These are phyloP conservation scores for Natrix natrix DNA, from an alignment of 2,797 vertebrate species.

Conservation along the genomic window DNA sequence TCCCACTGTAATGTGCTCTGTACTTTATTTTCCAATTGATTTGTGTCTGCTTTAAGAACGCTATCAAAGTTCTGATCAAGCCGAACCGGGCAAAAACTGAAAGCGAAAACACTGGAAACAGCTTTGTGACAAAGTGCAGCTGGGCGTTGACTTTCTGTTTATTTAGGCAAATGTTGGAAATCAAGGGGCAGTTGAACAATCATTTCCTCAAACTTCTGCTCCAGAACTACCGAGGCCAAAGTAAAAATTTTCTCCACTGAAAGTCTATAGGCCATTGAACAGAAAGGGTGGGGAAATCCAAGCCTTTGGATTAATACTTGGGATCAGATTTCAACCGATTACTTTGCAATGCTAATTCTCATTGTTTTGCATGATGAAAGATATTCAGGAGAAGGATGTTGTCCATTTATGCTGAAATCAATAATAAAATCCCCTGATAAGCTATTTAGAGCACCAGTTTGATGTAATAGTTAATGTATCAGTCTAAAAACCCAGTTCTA, in stretches of 20 bases:
- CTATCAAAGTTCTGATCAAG: not conserved
- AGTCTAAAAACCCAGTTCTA: not conserved
- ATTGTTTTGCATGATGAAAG: not conserved
- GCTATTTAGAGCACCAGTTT: not conserved
- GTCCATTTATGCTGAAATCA: not conserved
- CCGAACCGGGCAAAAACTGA: not conserved
- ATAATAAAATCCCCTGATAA: not conserved
- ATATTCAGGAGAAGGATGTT: not conserved
- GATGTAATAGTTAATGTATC: not conserved
- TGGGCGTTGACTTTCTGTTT: not conserved
- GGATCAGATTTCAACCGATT: not conserved
- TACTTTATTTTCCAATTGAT: not conserved
- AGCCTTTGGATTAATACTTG: not conserved
- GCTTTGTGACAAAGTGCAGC: not conserved
- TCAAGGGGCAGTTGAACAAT: not conserved
- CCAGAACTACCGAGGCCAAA: not conserved
- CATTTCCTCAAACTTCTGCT: not conserved
- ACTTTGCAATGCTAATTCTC: not conserved
- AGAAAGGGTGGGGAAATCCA: not conserved
- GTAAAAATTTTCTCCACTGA: not conserved
- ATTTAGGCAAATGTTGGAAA: not conserved
- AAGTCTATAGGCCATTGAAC: not conserved
- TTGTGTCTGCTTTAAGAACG: not conserved
- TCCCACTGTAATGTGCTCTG: not conserved
- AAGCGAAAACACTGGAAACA: not conserved